phyloP scores from a whole-genome alignment of 2,113 vertebrate species.

The Sialia sialis region DNA sequence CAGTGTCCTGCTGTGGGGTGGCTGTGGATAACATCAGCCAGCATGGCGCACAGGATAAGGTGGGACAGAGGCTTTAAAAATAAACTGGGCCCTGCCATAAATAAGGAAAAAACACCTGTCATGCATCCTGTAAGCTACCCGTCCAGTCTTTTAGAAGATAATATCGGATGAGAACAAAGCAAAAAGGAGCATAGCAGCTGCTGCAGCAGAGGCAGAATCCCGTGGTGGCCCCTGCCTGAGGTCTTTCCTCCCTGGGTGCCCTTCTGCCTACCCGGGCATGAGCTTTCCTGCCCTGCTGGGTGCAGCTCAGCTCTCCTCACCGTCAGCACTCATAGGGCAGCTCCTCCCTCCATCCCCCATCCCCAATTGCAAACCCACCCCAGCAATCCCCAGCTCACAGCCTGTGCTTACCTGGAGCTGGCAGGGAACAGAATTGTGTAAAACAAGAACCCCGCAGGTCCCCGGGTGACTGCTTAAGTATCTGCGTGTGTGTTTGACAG shows the following conservation, averaged over 20 bases:
- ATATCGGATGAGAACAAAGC: not conserved
- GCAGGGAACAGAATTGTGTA: not conserved
- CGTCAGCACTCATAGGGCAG: not conserved
- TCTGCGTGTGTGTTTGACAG: constrained; percentile 45
- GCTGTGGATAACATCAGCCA: not conserved
- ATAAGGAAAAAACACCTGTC: constrained; percentile 22
- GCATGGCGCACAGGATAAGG: not conserved
- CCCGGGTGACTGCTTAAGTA: constrained; percentile 58
- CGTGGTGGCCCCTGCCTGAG: not conserved
- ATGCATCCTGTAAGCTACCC: not conserved
- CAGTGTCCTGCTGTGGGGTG: not conserved
- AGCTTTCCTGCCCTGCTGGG: not conserved
- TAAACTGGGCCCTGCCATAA: not conserved
- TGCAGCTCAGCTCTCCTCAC: not conserved
- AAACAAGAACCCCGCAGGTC: not conserved
- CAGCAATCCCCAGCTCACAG: not conserved
- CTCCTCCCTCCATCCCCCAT: not conserved
- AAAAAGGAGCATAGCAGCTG: not conserved
- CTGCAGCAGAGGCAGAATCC: not conserved
- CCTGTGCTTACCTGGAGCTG: constrained; percentile 57
- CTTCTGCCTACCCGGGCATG: not conserved
- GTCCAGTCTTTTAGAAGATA: not conserved
- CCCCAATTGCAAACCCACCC: not conserved
- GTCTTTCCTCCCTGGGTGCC: not conserved
- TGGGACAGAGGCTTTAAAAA: not conserved